Percentiles rank a stretch among this genome's conserved stretches.
These are phyloP conservation scores for Phyllotreta cruciferae DNA, from an alignment of 2,888 invertebrate genomes.

Conservation along the genomic window DNA sequence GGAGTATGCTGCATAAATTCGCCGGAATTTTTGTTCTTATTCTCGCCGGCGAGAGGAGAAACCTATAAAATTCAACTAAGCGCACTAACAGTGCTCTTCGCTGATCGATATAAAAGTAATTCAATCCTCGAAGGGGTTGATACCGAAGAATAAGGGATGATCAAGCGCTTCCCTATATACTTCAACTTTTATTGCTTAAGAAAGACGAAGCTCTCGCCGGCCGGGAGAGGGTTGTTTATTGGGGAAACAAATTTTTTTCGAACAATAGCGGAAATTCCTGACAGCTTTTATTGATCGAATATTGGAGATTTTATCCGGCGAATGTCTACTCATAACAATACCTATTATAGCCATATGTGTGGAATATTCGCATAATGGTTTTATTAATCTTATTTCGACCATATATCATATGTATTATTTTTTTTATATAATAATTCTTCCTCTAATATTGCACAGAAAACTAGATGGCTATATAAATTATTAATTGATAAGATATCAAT, in stretches of 20 bases:
- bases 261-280: conserved; percentile 21
- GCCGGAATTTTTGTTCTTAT: conserved; percentile 7
- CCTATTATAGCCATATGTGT: too few relatives aligned
- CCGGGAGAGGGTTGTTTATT: conserved; percentile 9
- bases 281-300: too few relatives aligned
- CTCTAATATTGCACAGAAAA: too few relatives aligned
- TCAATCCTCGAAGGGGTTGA: conserved; percentile 31
- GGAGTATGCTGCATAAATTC: conserved; percentile 20
- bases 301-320: too few relatives aligned
- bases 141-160: conserved; percentile 28
- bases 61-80: conserved; percentile 35
- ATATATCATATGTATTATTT: too few relatives aligned
- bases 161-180: conserved; percentile 27
- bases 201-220: conserved; percentile 25
- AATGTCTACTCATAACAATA: too few relatives aligned
- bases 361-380: too few relatives aligned
- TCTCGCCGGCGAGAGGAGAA: conserved; percentile 2
- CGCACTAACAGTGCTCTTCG: conserved; percentile 29
- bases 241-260: conserved; percentile 21
- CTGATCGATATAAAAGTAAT: conserved; percentile 35
- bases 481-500: too few relatives aligned
- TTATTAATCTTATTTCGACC: too few relatives aligned
- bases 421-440: too few relatives aligned
- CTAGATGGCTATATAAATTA: too few relatives aligned
- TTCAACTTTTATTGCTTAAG: conserved; percentile 31